phyloP scores from a whole-genome alignment of 2,888 invertebrate species.

The Tortrix viridana region DNA sequence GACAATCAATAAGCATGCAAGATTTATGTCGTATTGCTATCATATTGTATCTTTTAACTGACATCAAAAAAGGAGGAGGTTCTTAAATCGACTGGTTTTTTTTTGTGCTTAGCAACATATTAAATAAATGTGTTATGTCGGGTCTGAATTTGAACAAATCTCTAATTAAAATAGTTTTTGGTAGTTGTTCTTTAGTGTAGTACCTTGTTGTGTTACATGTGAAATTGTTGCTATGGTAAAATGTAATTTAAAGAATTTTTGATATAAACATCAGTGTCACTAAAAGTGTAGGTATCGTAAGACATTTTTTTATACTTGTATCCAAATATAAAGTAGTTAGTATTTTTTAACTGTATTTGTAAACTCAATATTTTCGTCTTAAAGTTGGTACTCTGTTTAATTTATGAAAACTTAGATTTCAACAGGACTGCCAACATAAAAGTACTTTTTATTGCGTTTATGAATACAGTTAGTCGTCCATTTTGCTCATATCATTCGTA shows the following conservation, averaged over 20 bases:
- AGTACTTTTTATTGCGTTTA: conserved; percentile 37
- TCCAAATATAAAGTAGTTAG: conserved; percentile 22
- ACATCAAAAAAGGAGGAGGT: too few relatives aligned
- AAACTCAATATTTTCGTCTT: conserved; percentile 13
- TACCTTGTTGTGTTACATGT: conserved; percentile 38
- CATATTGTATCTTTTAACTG: too few relatives aligned
- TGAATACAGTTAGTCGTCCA: conserved; percentile 40
- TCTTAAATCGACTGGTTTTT: too few relatives aligned
- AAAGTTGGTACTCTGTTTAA: conserved; percentile 5
- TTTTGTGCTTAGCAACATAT: too few relatives aligned
- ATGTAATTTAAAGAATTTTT: conserved; percentile 60
- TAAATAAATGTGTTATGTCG: too few relatives aligned
- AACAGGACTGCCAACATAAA: conserved; percentile 17
- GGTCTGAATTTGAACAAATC: too few relatives aligned
- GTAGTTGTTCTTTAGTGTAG: neutral
- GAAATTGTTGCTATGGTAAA: conserved; percentile 48
- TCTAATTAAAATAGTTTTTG: too few relatives aligned
- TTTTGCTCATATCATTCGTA: conserved; percentile 71
- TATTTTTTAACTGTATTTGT: conserved; percentile 17
- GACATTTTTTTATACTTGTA: conserved; percentile 35
- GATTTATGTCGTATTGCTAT: too few relatives aligned
- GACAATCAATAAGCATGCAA: too few relatives aligned
- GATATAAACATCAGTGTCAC: conserved; percentile 46
- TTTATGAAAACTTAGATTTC: neutral
- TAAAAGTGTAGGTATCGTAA: conserved; percentile 51